These are phyloP conservation scores for Watsonalla binaria DNA, from an alignment of 2,888 invertebrate species.

Conservation along the genomic window DNA sequence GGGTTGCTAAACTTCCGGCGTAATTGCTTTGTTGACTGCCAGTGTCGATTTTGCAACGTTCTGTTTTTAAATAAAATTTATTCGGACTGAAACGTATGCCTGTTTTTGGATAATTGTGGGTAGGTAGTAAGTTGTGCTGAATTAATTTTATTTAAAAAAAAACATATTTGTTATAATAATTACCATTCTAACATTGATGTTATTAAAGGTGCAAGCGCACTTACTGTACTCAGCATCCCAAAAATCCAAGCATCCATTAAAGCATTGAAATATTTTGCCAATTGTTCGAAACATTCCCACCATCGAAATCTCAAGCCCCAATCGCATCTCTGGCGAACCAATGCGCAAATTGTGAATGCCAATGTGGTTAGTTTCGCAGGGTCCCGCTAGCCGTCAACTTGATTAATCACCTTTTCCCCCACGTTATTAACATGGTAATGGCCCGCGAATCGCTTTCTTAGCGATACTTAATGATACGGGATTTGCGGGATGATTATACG, in stretches of 20 bases:
- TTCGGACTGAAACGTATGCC: too few species aligned
- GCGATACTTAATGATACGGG: slow-evolving; percentile 75
- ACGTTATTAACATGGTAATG: slow-evolving; percentile 78
- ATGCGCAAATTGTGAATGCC: slow-evolving; percentile 68
- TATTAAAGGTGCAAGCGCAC: too few species aligned
- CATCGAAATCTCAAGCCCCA: slow-evolving; percentile 31
- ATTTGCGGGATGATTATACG: slow-evolving; percentile 70
- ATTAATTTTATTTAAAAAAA: too few species aligned
- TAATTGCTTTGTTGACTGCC: slow-evolving; percentile 12
- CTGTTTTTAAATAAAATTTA: too few species aligned
- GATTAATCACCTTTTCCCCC: slow-evolving; percentile 73
- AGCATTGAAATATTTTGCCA: slow-evolving; percentile 4
- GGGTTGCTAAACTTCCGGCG: slow-evolving; percentile 4
- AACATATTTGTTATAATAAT: too few species aligned
- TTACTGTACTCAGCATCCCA: too few species aligned
- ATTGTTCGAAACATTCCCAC: slow-evolving; percentile 18
- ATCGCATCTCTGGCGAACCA: slow-evolving; percentile 51
- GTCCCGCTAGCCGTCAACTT: slow-evolving; percentile 66
- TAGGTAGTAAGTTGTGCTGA: too few species aligned
- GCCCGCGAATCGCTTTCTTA: slow-evolving; percentile 75
- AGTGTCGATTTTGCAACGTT: too few species aligned
- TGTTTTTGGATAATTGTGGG: too few species aligned
- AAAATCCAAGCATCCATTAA: not conserved
- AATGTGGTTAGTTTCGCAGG: slow-evolving; percentile 51
- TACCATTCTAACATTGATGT: too few species aligned